Conservation (phyloP, 2,797 vertebrate genomes). For the Dipus sagitta region DNA sequence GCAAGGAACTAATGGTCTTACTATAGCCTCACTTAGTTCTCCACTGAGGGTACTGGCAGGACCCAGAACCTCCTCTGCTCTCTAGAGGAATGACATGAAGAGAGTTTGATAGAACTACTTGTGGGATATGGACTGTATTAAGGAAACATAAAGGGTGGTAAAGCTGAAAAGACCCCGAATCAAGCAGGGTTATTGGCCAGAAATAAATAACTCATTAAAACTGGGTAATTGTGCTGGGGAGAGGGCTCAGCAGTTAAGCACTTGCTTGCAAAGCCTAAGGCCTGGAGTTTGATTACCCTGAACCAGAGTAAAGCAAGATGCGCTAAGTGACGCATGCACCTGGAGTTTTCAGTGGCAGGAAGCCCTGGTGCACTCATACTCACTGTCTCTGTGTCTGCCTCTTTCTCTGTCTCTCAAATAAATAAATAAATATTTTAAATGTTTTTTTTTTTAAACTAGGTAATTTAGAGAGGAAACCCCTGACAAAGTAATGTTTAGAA, state of each 20-base stretch:
- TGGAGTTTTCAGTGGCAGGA: too few relatives aligned
- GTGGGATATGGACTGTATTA: neutral
- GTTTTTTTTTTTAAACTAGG: neutral
- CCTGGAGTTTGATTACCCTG: too few relatives aligned
- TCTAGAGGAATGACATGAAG: neutral
- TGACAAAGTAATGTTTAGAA: neutral
- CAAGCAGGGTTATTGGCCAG: neutral
- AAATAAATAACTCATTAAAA: neutral
- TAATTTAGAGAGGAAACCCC: neutral
- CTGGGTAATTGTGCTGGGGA: neutral
- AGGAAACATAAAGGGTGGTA: neutral
- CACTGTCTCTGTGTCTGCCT: too few relatives aligned
- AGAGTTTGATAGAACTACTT: neutral
- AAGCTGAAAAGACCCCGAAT: neutral
- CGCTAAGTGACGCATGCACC: too few relatives aligned
- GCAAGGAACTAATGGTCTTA: neutral
- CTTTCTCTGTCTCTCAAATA: too few relatives aligned
- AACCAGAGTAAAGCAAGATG: too few relatives aligned
- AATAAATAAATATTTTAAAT: too few relatives aligned
- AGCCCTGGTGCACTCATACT: too few relatives aligned
- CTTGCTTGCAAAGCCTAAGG: too few relatives aligned
- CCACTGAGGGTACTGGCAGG: neutral
- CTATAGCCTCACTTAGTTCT: neutral
- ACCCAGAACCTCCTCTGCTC: neutral
- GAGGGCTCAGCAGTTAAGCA: too few relatives aligned